A percentile compares a stretch with the other conserved stretches of the same genome.
Evolutionary conservation across 2,797 vertebrate species (phyloP).

Genomic region (Miichthys miiuy): DNA sequence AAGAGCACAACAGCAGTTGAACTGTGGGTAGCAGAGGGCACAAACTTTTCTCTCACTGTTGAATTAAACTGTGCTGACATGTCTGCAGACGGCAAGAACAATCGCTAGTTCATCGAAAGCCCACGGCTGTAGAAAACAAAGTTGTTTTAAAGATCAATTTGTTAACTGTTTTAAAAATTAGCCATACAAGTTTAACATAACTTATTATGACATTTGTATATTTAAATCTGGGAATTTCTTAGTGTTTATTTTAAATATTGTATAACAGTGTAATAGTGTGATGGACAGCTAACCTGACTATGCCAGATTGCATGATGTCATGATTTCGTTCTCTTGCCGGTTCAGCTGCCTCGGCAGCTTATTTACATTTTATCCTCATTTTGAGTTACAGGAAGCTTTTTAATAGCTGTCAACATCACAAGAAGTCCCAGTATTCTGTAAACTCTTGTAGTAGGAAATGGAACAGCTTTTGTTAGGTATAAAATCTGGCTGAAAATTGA

Average conservation of each 20-base stretch:
- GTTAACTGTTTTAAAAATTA: neutral
- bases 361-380: neutral
- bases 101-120: neutral
- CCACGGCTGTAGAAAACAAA: neutral
- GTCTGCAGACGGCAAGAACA: slow-evolving; percentile 14
- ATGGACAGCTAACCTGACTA: no score
- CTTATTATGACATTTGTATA: neutral
- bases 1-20: slow-evolving; percentile 11
- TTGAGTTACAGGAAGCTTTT: neutral
- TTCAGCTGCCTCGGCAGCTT: no score
- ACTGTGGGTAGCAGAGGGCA: neutral
- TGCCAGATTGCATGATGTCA: neutral
- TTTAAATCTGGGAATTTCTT: no score
- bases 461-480: no score
- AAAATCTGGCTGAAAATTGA: no score
- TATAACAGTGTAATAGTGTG: no score
- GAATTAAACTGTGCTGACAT: slow-evolving; percentile 45
- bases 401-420: no score
- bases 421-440: neutral
- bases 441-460: neutral
- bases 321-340: no score
- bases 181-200: neutral
- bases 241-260: no score
- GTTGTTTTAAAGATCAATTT: slow-evolving; percentile 1
- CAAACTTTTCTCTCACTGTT: slow-evolving; percentile 19